Conservation (phyloP, 2,113 vertebrate species). For the Typhlomys cinereus region DNA sequence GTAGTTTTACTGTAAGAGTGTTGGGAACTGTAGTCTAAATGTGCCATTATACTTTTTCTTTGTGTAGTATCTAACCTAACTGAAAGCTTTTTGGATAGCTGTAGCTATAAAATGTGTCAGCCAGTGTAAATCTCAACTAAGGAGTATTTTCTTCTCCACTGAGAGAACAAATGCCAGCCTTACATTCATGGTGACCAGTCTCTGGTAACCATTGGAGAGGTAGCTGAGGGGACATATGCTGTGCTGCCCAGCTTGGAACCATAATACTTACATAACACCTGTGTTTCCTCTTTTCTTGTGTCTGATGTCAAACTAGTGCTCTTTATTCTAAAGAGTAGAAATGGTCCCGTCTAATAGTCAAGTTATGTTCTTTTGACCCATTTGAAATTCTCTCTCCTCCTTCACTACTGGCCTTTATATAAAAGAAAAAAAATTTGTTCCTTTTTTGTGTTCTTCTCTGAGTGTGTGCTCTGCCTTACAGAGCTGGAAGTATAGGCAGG, state of each 20-base stretch:
- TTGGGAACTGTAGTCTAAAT: slow-evolving; percentile 34
- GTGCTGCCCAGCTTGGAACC: not conserved
- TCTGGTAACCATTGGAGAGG: not conserved
- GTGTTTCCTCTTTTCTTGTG: not conserved
- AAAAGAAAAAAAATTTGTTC: no score
- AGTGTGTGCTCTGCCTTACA: not conserved
- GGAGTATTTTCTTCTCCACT: not conserved
- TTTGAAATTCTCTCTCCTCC: not conserved
- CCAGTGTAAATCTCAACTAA: not conserved
- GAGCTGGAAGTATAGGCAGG: no score
- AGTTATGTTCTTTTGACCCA: not conserved
- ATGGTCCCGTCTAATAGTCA: not conserved
- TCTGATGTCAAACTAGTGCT: not conserved
- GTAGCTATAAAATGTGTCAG: not conserved
- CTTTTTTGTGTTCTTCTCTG: no score
- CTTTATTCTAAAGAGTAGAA: not conserved
- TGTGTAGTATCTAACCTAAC: not conserved
- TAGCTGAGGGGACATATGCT: no score
- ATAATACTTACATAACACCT: not conserved
- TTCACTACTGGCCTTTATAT: not conserved
- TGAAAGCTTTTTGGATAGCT: not conserved
- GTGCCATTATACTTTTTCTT: not conserved
- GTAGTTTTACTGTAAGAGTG: not conserved
- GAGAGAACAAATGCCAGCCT: not conserved
- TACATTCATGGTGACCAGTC: not conserved